These are phyloP conservation scores for Apogon talboti DNA, from an alignment of 2,797 vertebrate species.

Conservation along the genomic window DNA sequence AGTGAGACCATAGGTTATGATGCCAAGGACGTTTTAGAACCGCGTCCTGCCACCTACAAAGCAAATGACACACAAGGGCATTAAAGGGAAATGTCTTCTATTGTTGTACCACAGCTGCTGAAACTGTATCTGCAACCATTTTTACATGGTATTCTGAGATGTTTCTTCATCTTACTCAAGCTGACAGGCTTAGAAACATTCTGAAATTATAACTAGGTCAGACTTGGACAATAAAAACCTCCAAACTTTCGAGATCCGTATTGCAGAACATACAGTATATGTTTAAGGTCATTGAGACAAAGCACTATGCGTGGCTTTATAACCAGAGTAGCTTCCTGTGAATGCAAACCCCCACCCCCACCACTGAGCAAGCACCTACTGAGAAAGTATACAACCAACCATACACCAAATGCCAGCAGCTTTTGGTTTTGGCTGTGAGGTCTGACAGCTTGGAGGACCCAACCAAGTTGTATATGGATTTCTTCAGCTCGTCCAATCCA, in stretches of 20 bases:
- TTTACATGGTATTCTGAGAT: not conserved
- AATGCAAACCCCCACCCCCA: constrained; percentile 29
- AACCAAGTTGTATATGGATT: not conserved
- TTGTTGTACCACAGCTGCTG: not conserved
- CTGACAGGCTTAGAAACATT: not conserved
- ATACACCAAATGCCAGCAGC: constrained; percentile 55
- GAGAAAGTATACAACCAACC: constrained; percentile 55
- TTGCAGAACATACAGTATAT: constrained; percentile 15
- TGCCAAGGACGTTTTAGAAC: constrained; percentile 29
- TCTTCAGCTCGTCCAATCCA: constrained; percentile 17
- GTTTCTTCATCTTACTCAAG: not conserved
- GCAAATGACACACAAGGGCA: not conserved
- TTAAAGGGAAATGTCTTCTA: not conserved
- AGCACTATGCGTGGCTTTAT: constrained; percentile 44
- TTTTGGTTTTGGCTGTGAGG: constrained; percentile 52
- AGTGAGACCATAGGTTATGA: constrained; percentile 8
- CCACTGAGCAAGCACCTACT: constrained; percentile 3
- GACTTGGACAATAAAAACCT: constrained; percentile 1
- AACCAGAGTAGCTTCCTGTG: constrained; percentile 60
- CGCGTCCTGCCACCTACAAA: constrained; percentile 5
- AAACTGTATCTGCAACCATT: not conserved
- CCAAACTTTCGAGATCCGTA: constrained; percentile 3
- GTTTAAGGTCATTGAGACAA: constrained; percentile 54
- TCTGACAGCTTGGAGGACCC: constrained; percentile 21
- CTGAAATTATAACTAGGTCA: constrained; percentile 7